Evolutionary conservation across 2,888 invertebrate species (phyloP), one percentile per base, ranked within the genome.

Genomic region (Eupeodes luniger): DNA sequence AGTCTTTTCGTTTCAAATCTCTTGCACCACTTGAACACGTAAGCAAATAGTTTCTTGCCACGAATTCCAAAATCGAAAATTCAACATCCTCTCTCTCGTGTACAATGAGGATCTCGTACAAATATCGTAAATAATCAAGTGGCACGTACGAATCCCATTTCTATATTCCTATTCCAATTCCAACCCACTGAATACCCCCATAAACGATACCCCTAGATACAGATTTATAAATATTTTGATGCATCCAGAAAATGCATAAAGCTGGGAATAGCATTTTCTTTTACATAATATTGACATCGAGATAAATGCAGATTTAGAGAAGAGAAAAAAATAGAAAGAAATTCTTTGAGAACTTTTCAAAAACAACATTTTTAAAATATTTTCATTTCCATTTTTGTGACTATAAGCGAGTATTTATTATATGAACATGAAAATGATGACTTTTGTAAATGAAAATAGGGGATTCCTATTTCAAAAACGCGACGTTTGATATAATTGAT

Each of bases 121-220:
- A 83, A 75, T 83, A 84, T 87, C 76, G 84, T 87, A 84, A 88
- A 88, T 85, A 74, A 88, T 81, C 81, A 84, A 87, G 69, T 69
- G 85, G 85, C 88, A 88, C 88, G 88, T 85, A 85, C 88, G 69
- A 62, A 78, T 81, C 19, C 62, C 51, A 74, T 49, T 76, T 51
- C 69, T 36, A 49, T 11, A 55, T 11, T 14, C 16, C 16, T 40
- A 40, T 4, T 5, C 4, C 34, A 6, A 6, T 19, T 1, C 14
- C 14, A 34, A 3, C 34, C 19, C 5, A 27, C 27, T 27, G 27
- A 27, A 27, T 27, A 57, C 11, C 4, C 19, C 7, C 5, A 55
- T 9, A 70, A 53, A 19, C 11, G 49, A 69, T 49, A 6, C 62
- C 5, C 36, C 27, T 27, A 27, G 27, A 44, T 44, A 34, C 44